Evolutionary conservation across 2,797 vertebrate genomes (phyloP), one percentile per base, ranked within the genome.

Genomic region (Gallinago solitaria): DNA sequence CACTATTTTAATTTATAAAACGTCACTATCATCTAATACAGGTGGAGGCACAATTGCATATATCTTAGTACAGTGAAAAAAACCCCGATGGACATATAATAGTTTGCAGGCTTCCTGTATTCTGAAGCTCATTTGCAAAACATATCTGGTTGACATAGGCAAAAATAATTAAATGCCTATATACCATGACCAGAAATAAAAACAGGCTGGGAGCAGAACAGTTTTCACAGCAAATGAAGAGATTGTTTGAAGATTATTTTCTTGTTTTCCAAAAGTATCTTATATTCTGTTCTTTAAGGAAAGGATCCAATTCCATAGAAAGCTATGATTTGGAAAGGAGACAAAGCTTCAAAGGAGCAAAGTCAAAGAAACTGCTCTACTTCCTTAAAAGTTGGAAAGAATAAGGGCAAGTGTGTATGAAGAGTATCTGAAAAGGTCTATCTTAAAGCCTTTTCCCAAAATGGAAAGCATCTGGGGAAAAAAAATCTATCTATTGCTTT

Each of bases 21-120:
- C 30, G 2, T 41, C 30, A 15, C 9, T 32, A 9, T 78, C 10
- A 39, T 20, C 19, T 75, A 65, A 25, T 43, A 56, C 1, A 56
- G 7, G n/a, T 77, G 7, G 12, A 71, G 7, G 2, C 57, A 20
- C 7, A 25, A 32, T 28, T 64, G 17, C 14, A 27, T 32, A 2
- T 39, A 25, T 25, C 28, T 75, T n/a, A 63, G 9, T 16, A 24
- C 1, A 48, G 10, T 53, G 21, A 23, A 69, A 82, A 87, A 69
- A 12, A 5, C 0, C 5, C 30, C 9, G 0, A 9, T 9, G 2
- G 8, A 47, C 7, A 28, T 64, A 8, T 0, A 87, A 30, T 7
- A 73, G n/a, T 84, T 87, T 69, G 5, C 28, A 54, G n/a, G 13
- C 3, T 37, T 32, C 11, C 25, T 87, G 12, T n/a, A 47, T 24